These are phyloP conservation scores for Dasysyrphus tricinctus DNA, from an alignment of 2,888 invertebrate genomes.

Conservation along the genomic window DNA sequence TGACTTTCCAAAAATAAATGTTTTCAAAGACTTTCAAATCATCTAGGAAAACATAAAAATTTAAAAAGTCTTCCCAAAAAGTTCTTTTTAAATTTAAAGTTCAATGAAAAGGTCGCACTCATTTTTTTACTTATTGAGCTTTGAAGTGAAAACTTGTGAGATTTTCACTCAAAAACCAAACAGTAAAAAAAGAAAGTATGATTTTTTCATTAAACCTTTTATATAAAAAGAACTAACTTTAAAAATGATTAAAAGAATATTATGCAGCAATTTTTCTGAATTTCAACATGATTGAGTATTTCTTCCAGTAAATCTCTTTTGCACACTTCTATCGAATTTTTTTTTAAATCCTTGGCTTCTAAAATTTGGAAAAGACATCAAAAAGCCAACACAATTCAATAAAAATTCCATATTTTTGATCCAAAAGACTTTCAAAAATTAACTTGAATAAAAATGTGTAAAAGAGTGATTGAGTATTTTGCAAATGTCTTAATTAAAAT, in stretches of 20 bases:
- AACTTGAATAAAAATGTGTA: slow-evolving; percentile 39
- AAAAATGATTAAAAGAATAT: not conserved
- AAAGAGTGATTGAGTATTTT: slow-evolving; percentile 56
- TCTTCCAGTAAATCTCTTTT: not conserved
- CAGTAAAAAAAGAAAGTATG: not conserved
- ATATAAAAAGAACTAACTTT: not conserved
- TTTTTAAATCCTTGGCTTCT: not conserved
- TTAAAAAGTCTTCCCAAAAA: not conserved
- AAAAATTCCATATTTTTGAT: slow-evolving; percentile 24
- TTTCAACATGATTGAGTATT: slow-evolving; percentile 1
- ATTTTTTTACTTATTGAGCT: no score
- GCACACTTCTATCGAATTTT: not conserved
- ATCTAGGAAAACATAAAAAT: not conserved
- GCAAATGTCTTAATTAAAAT: slow-evolving; percentile 36
- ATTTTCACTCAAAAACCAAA: not conserved
- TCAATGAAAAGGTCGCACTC: not conserved
- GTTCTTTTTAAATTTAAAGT: not conserved
- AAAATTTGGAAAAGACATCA: not conserved
- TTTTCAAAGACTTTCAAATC: not conserved
- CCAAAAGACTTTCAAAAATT: not conserved
- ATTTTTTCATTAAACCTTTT: not conserved
- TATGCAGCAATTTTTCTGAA: not conserved
- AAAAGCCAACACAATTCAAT: slow-evolving; percentile 11
- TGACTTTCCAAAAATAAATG: not conserved
- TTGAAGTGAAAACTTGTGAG: not conserved